Evolutionary conservation across 2,888 invertebrate species (phyloP).

Genomic region (Kryphioiulus occultus): DNA sequence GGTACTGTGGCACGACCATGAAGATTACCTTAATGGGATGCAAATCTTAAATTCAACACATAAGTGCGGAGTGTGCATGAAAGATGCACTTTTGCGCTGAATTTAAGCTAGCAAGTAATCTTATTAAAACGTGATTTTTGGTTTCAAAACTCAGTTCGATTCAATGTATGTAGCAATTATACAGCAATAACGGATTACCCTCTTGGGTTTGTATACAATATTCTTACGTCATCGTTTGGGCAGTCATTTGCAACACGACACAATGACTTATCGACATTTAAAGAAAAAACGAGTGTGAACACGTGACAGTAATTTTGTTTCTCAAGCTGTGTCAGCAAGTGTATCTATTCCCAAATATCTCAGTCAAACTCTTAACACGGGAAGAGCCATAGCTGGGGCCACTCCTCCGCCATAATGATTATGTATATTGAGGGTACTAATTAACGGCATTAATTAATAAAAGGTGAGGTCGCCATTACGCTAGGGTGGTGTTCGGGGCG

Average conservation of each 20-base stretch:
- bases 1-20: no score
- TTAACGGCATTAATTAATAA: conserved; percentile 27
- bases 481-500: not conserved
- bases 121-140: no score
- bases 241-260: not conserved
- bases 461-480: conserved; percentile 18
- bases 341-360: not conserved
- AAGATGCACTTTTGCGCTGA: no score
- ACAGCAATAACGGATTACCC: no score
- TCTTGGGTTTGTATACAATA: not conserved
- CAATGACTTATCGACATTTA: not conserved
- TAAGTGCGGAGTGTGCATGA: no score
- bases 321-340: not conserved
- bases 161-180: no score
- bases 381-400: not conserved
- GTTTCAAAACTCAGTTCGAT: no score
- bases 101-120: no score
- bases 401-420: not conserved
- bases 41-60: no score
- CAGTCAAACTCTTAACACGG: not conserved
- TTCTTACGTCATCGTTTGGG: not conserved
- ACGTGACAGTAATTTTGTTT: not conserved
- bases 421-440: not conserved
- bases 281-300: not conserved
- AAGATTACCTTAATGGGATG: no score